phyloP scores from a whole-genome alignment of 1,140 invertebrate genomes.

The Diuraphis noxia region DNA sequence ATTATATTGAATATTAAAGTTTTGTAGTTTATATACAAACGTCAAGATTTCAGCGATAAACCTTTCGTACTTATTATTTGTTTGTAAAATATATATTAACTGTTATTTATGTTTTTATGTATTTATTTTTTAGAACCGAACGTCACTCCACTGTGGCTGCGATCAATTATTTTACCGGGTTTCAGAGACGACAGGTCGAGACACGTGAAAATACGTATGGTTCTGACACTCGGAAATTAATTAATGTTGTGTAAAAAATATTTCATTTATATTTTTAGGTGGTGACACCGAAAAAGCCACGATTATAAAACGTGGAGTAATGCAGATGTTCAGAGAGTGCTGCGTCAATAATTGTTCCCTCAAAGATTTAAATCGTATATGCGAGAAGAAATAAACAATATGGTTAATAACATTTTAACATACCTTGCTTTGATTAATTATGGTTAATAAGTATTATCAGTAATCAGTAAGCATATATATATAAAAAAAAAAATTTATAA shows the following conservation, averaged over 20 bases:
- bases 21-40: too few species aligned
- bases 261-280: background rate
- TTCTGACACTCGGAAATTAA: background rate
- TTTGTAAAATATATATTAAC: too few species aligned
- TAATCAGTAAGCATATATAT: constrained; percentile 30
- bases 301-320: background rate
- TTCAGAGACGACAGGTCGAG: background rate
- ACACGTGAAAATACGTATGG: background rate
- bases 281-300: background rate
- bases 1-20: too few species aligned
- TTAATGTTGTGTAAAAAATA: background rate
- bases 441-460: constrained; percentile 23
- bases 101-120: too few species aligned
- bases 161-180: background rate
- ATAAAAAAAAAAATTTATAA: too few species aligned
- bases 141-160: background rate
- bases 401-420: constrained; percentile 22
- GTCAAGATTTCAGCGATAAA: too few species aligned
- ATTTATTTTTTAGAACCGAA: background rate
- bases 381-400: constrained; percentile 38
- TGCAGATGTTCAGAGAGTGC: background rate
- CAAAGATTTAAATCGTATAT: background rate
- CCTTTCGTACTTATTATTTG: too few species aligned
- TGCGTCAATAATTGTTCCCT: background rate
- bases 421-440: constrained; percentile 41